Evolutionary conservation across 2,888 invertebrate genomes (phyloP).

Genomic region (Hemistola chrysoprasaria): DNA sequence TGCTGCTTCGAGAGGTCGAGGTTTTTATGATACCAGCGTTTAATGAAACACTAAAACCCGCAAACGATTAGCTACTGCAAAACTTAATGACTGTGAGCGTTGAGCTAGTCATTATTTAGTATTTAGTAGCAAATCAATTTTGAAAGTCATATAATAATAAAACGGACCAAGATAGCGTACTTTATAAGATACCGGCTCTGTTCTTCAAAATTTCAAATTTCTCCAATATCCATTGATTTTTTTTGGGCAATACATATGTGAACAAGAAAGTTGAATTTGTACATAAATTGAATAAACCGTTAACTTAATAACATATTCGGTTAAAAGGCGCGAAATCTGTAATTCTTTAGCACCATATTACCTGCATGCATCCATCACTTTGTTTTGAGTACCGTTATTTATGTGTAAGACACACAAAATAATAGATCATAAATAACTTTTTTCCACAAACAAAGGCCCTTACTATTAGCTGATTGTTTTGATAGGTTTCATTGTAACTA

Average conservation of each 20-base stretch:
- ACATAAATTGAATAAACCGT: constrained; percentile 57
- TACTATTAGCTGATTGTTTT: too few species aligned
- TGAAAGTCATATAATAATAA: constrained; percentile 1
- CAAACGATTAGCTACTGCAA: too few species aligned
- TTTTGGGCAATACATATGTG: constrained; percentile 23
- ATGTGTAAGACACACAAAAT: constrained; percentile 32
- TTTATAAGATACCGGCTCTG: not conserved
- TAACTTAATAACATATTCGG: constrained; percentile 62
- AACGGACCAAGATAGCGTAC: constrained; percentile 19
- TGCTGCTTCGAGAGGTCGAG: constrained; percentile 13
- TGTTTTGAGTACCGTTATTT: constrained; percentile 42
- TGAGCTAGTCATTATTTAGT: too few species aligned
- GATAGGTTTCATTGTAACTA: too few species aligned
- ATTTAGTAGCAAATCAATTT: not conserved
- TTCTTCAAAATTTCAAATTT: not conserved
- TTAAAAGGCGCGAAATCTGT: constrained; percentile 71
- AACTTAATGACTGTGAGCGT: too few species aligned
- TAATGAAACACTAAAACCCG: not conserved
- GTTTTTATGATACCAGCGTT: constrained; percentile 2
- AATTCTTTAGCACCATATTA: constrained; percentile 53
- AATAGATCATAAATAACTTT: constrained; percentile 34
- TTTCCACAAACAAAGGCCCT: too few species aligned
- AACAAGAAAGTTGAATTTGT: constrained; percentile 46
- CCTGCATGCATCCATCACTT: constrained; percentile 44
- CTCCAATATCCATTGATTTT: constrained; percentile 37